These are phyloP conservation scores for Platycercus adscitus DNA, from an alignment of 2,113 vertebrate genomes.

Conservation along the genomic window DNA sequence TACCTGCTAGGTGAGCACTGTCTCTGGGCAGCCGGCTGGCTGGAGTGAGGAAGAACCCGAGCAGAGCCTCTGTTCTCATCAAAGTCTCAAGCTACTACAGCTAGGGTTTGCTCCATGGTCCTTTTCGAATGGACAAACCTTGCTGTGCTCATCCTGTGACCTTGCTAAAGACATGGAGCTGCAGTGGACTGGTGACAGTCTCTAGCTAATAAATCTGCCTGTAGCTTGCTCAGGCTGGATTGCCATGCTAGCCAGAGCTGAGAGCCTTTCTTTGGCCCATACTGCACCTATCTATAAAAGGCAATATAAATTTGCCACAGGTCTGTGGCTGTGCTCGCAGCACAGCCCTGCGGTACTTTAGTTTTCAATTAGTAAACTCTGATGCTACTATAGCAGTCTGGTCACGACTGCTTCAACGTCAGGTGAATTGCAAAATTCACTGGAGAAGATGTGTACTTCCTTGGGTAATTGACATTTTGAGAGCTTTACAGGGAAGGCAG, in stretches of 20 bases:
- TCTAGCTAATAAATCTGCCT: not conserved
- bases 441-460: not conserved
- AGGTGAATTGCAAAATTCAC: not conserved
- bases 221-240: not conserved
- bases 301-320: not conserved
- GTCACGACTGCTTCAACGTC: not conserved
- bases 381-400: not conserved
- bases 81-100: not conserved
- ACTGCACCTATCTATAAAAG: not conserved
- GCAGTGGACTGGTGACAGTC: not conserved
- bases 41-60: not conserved
- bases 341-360: not conserved
- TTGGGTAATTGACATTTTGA: not conserved
- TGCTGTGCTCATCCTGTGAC: not conserved
- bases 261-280: not conserved
- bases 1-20: not conserved
- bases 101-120: rapidly evolving
- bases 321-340: not conserved
- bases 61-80: not conserved
- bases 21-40: not conserved
- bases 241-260: not conserved
- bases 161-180: not conserved
- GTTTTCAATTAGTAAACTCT: not conserved
- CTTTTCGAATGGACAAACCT: not conserved
- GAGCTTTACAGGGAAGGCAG: not conserved